phyloP scores from a whole-genome alignment of 2,113 vertebrate genomes.

The Panthera leo region DNA sequence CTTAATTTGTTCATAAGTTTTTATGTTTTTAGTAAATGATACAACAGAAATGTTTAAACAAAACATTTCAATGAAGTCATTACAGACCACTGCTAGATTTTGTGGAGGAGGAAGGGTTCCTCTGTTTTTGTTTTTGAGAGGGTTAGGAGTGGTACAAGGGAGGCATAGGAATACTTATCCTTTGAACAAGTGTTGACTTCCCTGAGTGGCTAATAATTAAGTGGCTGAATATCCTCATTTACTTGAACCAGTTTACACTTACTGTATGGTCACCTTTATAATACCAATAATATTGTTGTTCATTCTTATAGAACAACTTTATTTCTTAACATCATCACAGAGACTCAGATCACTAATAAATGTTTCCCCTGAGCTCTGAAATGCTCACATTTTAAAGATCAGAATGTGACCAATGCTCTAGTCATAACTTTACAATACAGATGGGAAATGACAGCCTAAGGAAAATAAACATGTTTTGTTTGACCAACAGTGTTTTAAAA shows the following conservation, averaged over 20 bases:
- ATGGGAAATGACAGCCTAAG: not conserved
- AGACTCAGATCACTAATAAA: not conserved
- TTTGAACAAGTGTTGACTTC: not conserved
- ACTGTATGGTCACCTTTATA: not conserved
- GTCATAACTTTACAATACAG: not conserved
- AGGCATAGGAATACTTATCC: not conserved
- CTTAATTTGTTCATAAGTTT: not conserved
- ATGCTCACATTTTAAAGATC: not conserved
- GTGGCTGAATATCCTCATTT: not conserved
- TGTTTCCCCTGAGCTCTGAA: not conserved
- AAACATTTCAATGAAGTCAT: not conserved
- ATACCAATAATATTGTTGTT: not conserved
- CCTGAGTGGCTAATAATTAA: not conserved
- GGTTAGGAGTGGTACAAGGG: not conserved
- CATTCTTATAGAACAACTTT: not conserved
- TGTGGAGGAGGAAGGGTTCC: not conserved
- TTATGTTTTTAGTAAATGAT: not conserved
- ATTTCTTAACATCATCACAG: not conserved
- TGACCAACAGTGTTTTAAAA: not conserved
- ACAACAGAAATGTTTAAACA: not conserved
- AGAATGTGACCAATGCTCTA: not conserved
- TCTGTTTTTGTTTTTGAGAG: conserved; percentile 10
- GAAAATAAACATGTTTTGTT: not conserved
- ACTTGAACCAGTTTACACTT: not conserved
- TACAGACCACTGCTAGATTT: not conserved